These are phyloP conservation scores for Orius insidiosus DNA, from an alignment of 1,140 invertebrate species.

Conservation along the genomic window DNA sequence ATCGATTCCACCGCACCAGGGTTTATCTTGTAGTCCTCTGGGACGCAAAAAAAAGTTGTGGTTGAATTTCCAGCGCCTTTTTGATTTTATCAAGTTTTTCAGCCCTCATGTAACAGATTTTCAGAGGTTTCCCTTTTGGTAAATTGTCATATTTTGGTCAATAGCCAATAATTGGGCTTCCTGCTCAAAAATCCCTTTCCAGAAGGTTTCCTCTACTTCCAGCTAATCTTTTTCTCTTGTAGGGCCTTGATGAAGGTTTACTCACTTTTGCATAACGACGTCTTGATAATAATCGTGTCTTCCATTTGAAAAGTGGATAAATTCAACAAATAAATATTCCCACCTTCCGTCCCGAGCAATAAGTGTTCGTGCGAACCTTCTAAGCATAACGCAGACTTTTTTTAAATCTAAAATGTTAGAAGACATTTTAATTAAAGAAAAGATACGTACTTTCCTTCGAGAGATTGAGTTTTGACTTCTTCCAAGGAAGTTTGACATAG, in stretches of 20 bases:
- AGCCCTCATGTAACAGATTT: too few relatives aligned
- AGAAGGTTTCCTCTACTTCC: too few relatives aligned
- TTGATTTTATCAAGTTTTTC: too few relatives aligned
- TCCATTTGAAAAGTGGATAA: constrained; percentile 64
- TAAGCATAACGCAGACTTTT: constrained; percentile 70
- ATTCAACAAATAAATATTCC: constrained; percentile 83
- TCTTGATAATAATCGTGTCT: constrained; percentile 92
- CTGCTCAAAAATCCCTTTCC: too few relatives aligned
- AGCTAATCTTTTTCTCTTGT: too few relatives aligned
- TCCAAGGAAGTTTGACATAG: constrained; percentile 80
- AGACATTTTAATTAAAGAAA: too few relatives aligned
- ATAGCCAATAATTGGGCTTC: too few relatives aligned
- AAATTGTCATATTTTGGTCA: too few relatives aligned
- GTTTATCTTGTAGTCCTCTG: constrained; percentile 85
- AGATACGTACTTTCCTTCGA: constrained; percentile 60
- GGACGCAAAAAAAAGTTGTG: constrained; percentile 68
- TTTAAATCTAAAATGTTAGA: constrained; percentile 53
- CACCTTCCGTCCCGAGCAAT: constrained; percentile 86
- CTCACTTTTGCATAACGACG: constrained; percentile 86
- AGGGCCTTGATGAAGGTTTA: too few relatives aligned
- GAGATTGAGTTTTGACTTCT: constrained; percentile 48
- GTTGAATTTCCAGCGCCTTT: too few relatives aligned
- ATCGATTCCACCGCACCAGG: constrained; percentile 89
- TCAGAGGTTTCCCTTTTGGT: too few relatives aligned
- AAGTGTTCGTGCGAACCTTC: constrained; percentile 60